Base-by-base conservation (phyloP, 2,113 vertebrate genomes). In the Beaufortia kweichowensis region DNA sequence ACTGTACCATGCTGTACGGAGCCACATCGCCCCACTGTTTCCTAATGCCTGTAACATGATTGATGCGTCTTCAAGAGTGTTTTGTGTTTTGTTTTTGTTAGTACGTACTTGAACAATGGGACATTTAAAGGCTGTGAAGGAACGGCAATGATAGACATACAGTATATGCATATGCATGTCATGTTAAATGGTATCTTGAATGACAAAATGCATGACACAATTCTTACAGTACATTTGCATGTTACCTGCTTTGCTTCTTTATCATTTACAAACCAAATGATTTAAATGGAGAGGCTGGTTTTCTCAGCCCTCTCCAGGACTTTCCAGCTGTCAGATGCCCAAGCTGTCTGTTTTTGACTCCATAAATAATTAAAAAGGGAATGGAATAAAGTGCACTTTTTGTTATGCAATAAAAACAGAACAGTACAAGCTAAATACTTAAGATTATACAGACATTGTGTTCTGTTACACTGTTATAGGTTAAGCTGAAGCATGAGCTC, bases 1-100 rank as follows among this genome's bases (percentile, higher is more conserved):
- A 76, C 26, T 3, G 85, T 90, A 87, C 89, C 87, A 89, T 87
- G 85, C 88, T 80, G 82, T 83, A 79, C 75, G 31, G 15, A 33
- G 78, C 71, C 78, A 77, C 76, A 29, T 79, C 63, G 84, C 60
- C 63, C 71, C 53, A n/a, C 62, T 53, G 15, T 64, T 39, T 57
- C 41, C 67, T 53, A 67, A 66, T 78, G 57, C 83, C 81, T 79
- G 78, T 65, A 79, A 57, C 84, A 84, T 53, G 77, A 75, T 83
- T 82, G 55, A 84, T 75, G 63, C 59, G 64, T 56, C 80, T 83
- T 70, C 53, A 77, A 31, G 26, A 53, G 67, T 63, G 60, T 29
- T 79, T 55, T 35, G 23, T n/a, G 26, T 33, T 17, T 10, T 12
- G 33, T 63, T n/a, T 35, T 63, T 63, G 10, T 41, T 53, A 7